Evolutionary conservation across 2,888 invertebrate species (phyloP).

Genomic region (Amitus sp.): DNA sequence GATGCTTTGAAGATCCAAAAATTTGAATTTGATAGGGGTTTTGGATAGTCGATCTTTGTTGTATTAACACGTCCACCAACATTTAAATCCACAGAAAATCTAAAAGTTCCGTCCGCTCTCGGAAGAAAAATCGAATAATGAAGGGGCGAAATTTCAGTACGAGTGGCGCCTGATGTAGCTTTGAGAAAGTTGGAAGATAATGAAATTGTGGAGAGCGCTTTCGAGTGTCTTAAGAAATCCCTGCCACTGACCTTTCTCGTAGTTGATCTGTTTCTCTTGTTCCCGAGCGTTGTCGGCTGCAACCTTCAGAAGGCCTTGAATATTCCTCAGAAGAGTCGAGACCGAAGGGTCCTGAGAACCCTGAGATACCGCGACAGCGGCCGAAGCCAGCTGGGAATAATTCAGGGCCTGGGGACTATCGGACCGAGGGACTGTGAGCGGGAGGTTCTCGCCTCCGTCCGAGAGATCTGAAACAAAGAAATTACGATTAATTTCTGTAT

Average conservation of each 20-base stretch:
- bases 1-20: no score
- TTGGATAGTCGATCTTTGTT: no score
- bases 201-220: constrained; percentile 65
- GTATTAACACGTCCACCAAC: background rate
- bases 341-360: constrained; percentile 72
- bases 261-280: constrained; percentile 94
- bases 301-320: constrained; percentile 94
- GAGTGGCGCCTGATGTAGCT: constrained; percentile 60
- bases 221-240: constrained; percentile 64
- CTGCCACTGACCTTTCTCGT: constrained; percentile 89
- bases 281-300: constrained; percentile 98
- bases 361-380: constrained; percentile 69
- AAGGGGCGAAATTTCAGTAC: constrained; percentile 31
- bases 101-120: background rate
- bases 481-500: no score
- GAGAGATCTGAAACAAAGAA: constrained; percentile 74
- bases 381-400: constrained; percentile 80
- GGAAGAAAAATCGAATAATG: background rate
- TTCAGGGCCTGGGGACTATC: constrained; percentile 78
- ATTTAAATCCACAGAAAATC: background rate
- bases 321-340: constrained; percentile 91
- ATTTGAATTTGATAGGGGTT: no score
- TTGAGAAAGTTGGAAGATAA: constrained; percentile 63
- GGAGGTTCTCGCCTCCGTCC: constrained; percentile 78
- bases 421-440: constrained; percentile 69